These are phyloP conservation scores for Salpingus planirostris DNA, from an alignment of 2,888 invertebrate species.

Conservation along the genomic window DNA sequence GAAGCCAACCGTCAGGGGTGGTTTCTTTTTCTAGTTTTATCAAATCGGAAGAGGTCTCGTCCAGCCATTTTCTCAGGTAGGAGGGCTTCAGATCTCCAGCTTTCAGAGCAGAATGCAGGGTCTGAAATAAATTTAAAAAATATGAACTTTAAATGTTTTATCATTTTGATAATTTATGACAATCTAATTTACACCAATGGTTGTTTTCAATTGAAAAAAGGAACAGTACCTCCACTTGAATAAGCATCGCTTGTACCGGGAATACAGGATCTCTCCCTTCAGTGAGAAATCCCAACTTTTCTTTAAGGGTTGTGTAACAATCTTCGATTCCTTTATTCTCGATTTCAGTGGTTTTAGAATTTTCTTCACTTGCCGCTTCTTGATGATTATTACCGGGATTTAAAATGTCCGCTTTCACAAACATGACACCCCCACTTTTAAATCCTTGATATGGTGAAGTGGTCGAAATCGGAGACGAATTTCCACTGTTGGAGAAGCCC, in stretches of 20 bases:
- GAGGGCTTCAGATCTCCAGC: constrained; percentile 47
- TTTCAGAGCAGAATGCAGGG: constrained; percentile 55
- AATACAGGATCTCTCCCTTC: constrained; percentile 48
- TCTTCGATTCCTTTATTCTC: constrained; percentile 37
- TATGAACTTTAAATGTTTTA: too few species aligned
- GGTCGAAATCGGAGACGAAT: constrained; percentile 5
- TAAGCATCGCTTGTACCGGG: constrained; percentile 51
- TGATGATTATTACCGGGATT: constrained; percentile 14
- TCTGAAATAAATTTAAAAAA: constrained; percentile 38
- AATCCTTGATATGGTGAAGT: constrained; percentile 28
- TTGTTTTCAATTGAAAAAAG: too few species aligned
- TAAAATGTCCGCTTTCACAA: constrained; percentile 28
- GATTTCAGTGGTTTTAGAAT: constrained; percentile 10
- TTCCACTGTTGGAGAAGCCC: constrained; percentile 23
- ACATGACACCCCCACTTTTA: constrained; percentile 38
- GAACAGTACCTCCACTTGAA: constrained; percentile 50
- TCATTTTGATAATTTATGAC: too few species aligned
- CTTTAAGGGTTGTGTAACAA: constrained; percentile 43
- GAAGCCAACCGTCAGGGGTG: constrained; percentile 58
- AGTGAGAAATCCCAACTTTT: constrained; percentile 50
- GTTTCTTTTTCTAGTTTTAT: constrained; percentile 55
- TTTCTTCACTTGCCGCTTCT: constrained; percentile 17
- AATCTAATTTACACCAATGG: too few species aligned
- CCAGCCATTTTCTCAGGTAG: constrained; percentile 54
- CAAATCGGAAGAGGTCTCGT: constrained; percentile 50